Evolutionary conservation across 2,888 invertebrate genomes (phyloP).

Genomic region (Drosophila subquinaria): DNA sequence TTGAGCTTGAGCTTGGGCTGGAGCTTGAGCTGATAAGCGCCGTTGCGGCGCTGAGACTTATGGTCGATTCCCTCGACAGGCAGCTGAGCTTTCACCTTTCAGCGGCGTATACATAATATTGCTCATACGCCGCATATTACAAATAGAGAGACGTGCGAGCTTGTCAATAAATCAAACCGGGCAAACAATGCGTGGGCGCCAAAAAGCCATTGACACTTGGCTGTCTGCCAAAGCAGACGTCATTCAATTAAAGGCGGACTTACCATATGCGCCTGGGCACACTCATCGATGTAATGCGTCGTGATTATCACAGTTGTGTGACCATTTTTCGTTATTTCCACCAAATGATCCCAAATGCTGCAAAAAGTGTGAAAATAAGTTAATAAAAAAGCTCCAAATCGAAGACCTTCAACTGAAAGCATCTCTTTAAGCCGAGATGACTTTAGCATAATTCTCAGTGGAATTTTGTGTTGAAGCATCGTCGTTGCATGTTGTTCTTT

Average conservation of each 20-base stretch:
- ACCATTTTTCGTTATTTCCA: constrained; percentile 91
- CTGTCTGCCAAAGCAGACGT: constrained; percentile 6
- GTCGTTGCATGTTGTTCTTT: constrained; percentile 5
- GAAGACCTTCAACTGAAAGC: neutral
- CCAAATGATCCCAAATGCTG: constrained; percentile 94
- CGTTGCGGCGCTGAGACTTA: constrained; percentile 35
- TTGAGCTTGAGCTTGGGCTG: constrained; percentile 64
- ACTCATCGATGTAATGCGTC: constrained; percentile 95
- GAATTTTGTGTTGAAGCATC: constrained; percentile 5
- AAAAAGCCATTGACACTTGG: constrained; percentile 73
- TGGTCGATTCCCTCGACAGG: constrained; percentile 42
- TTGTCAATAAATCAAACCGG: constrained; percentile 73
- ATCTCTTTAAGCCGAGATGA: constrained; percentile 2
- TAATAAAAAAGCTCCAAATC: neutral
- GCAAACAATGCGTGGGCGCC: constrained; percentile 75
- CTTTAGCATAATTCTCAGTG: neutral
- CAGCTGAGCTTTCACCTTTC: constrained; percentile 78
- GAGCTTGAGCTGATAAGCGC: constrained; percentile 66
- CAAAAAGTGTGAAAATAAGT: constrained; percentile 56
- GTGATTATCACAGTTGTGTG: constrained; percentile 94
- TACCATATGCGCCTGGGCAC: constrained; percentile 92
- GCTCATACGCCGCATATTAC: constrained; percentile 79
- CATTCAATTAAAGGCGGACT: constrained; percentile 82
- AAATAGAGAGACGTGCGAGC: constrained; percentile 61
- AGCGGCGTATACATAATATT: constrained; percentile 61